phyloP scores from a whole-genome alignment of 1,140 invertebrate species.

The Trichonephila clavipes region DNA sequence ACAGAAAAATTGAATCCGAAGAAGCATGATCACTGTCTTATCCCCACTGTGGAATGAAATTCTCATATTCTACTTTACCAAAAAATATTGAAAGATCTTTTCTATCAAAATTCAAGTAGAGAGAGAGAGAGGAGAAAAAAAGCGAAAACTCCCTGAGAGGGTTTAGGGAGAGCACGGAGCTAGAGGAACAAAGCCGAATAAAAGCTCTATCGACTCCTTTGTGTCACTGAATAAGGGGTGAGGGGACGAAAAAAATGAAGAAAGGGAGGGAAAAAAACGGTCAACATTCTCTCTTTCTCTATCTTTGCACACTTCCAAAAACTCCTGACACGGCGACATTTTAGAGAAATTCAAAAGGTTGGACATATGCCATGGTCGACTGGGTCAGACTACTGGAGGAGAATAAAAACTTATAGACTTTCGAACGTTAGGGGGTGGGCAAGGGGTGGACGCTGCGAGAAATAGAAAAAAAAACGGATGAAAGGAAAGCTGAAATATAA shows the following conservation, averaged over 20 bases:
- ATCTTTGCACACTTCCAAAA: slow-evolving; percentile 38
- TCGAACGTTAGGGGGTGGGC: background rate
- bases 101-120: slow-evolving; percentile 25
- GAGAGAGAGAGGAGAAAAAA: background rate
- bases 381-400: background rate
- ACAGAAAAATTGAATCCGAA: background rate
- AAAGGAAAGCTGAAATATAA: slow-evolving; percentile 61
- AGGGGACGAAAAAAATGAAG: background rate
- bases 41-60: background rate
- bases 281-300: slow-evolving; percentile 13
- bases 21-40: background rate
- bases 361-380: slow-evolving; percentile 53
- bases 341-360: slow-evolving; percentile 64
- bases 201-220: slow-evolving; percentile 49
- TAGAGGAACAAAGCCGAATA: slow-evolving; percentile 34
- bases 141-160: background rate
- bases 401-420: background rate
- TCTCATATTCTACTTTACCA: background rate
- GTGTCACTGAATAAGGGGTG: slow-evolving; percentile 21
- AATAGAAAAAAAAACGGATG: slow-evolving; percentile 6
- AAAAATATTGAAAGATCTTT: slow-evolving; percentile 55
- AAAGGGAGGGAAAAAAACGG: slow-evolving; percentile 25
- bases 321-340: slow-evolving; percentile 60
- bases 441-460: background rate
- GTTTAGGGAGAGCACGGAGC: slow-evolving; percentile 37